These are phyloP conservation scores for Coelogynopora nodosa DNA, from an alignment of 2,888 invertebrate species.

Conservation along the genomic window DNA sequence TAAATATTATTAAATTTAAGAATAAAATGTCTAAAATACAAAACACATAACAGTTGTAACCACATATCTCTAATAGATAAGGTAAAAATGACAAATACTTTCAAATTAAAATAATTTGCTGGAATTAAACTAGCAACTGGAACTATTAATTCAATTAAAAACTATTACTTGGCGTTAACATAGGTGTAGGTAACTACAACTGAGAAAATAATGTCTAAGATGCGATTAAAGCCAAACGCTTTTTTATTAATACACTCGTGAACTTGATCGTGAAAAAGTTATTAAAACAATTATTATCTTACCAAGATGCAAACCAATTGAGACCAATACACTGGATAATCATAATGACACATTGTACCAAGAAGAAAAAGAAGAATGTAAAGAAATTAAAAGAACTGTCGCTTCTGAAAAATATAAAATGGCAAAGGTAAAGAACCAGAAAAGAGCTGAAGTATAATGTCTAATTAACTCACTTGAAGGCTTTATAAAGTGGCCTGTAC, in stretches of 20 bases:
- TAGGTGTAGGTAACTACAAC: too few relatives aligned
- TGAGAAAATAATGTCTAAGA: too few relatives aligned
- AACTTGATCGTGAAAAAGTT: neutral
- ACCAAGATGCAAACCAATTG: slow-evolving; percentile 79
- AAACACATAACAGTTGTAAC: too few relatives aligned
- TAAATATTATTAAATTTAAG: too few relatives aligned
- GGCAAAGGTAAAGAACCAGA: slow-evolving; percentile 38
- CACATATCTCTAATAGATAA: too few relatives aligned
- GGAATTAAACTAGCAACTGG: too few relatives aligned
- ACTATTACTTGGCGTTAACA: too few relatives aligned
- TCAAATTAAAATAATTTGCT: too few relatives aligned
- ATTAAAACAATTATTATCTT: slow-evolving; percentile 61
- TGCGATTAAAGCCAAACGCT: too few relatives aligned
- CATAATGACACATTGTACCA: slow-evolving; percentile 69
- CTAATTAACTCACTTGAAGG: slow-evolving; percentile 67
- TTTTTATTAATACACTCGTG: neutral
- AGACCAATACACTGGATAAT: slow-evolving; percentile 83
- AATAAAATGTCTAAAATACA: too few relatives aligned
- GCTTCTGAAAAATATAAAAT: slow-evolving; percentile 69
- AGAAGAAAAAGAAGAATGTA: slow-evolving; percentile 97
- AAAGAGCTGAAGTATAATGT: neutral
- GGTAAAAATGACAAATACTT: too few relatives aligned
- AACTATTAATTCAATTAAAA: too few relatives aligned
- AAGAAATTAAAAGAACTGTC: slow-evolving; percentile 99
- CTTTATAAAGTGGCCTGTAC: slow-evolving; percentile 98